Evolutionary conservation across 2,888 invertebrate genomes (phyloP), one percentile per base, ranked within the genome.

Genomic region (Hipparchia sbordonii): DNA sequence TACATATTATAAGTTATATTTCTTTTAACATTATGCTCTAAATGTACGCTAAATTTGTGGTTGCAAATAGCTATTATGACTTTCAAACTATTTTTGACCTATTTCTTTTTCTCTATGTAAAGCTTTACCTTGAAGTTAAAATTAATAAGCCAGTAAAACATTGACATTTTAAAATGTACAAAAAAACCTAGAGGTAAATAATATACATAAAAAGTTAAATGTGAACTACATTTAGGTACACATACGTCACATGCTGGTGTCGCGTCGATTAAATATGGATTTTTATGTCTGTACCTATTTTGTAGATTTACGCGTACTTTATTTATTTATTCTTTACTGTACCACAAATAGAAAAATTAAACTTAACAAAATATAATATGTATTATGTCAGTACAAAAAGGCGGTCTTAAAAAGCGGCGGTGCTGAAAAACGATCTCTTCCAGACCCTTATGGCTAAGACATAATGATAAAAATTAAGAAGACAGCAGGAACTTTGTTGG

Each of bases 91-190:
- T 12, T n/a, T n/a, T 54, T 54, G 5, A 3, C 48, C 48, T 48
- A 48, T 6, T 48, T 48, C 12, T 52, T 5, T 52, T 52, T 52
- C 51, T 52, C 12, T 10, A 52, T 12, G 52, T 12, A 52, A 52
- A 52, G 52, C 12, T 52, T 12, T 52, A 52, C 12, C 12, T 52
- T 52, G 52, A 12, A 52, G 8, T 56, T 4, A 7, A 56, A 23
- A n/a, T n/a, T 7, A 7, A 56, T 56, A 56, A 56, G 9, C 39
- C 33, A 60, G 61, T 13, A 23, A 51, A 63, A 51, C 63, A 63
- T 63, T 63, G 63, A 51, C 63, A 63, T 63, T 63, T 63, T 23
- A 51, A 51, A 63, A 10, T 48, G 46, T 0, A 61, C 13, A 3
- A 39, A n/a, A 46, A 6, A 61, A 61, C 2, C 12, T 12, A 6